A percentile compares a stretch with the other conserved stretches of the same genome.
Conservation (phyloP, 2,797 vertebrate genomes). For the Tokudaia tokunoshimensis region DNA sequence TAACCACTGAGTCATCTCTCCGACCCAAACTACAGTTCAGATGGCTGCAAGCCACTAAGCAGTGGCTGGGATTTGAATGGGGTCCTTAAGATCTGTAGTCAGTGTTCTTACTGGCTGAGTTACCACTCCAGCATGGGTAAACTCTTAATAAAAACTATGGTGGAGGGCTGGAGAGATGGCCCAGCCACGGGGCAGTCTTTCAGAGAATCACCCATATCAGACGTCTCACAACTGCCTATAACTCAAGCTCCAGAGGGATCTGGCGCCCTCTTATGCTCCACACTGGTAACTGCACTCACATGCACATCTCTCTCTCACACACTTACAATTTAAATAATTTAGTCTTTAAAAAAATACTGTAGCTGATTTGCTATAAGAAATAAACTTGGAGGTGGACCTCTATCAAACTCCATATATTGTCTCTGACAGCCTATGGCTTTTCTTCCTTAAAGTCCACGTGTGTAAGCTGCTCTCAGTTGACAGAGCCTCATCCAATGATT, state of each 20-base stretch:
- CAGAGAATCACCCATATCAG: not conserved
- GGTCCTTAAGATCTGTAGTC: no score
- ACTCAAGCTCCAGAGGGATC: not conserved
- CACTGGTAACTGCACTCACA: not conserved
- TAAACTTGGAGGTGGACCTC: constrained; percentile 8
- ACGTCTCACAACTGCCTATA: not conserved
- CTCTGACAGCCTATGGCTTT: not conserved
- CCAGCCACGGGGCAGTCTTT: not conserved
- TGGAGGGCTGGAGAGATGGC: not conserved
- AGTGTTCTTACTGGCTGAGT: no score
- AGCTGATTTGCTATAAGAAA: not conserved
- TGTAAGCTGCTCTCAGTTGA: not conserved
- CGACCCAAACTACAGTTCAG: no score
- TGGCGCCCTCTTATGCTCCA: not conserved
- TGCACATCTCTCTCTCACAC: not conserved
- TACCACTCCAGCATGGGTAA: not conserved
- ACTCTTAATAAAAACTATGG: not conserved
- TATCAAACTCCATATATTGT: not conserved
- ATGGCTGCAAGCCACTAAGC: no score
- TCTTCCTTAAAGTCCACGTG: not conserved
- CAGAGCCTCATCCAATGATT: not conserved
- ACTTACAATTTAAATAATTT: not conserved
- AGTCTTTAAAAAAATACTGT: not conserved
- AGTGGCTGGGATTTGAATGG: no score
- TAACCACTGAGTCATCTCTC: no score